Evolutionary conservation across 2,113 vertebrate genomes (phyloP), one percentile per base, ranked within the genome.

Genomic region (Monopterus albus): DNA sequence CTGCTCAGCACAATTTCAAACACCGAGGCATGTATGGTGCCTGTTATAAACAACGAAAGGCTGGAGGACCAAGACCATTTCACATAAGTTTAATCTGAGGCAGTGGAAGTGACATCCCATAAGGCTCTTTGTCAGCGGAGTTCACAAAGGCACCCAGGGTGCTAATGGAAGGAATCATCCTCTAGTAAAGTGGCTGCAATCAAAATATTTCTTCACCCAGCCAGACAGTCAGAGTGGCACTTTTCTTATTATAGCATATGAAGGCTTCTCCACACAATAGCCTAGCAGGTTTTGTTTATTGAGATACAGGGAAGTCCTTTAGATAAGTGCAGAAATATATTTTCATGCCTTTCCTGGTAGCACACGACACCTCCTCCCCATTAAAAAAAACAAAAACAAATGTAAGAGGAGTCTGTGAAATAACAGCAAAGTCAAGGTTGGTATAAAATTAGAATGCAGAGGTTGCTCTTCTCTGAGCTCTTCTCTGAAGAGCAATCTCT

Each of bases 81-180:
- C 39, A 68, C 18, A 14, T 5, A 45, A 68, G 47, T 31, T 64
- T 78, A 75, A 61, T 67, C 1, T 45, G 14, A 75, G 21, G 25
- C 38, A 33, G 50, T 15, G 46, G 57, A 31, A 57, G 23, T 46
- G 55, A 50, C 46, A 55, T 77, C 26, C 47, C 7, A 7, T 36
- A n/a, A 64, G 29, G 47, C 33, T 66, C 39, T 70, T 66, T 81
- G 57, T 60, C 49, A 76, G 58, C 39, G 20, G 17, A 66, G 71
- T 81, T 75, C 10, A 50, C n/a, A 40, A 59, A 65, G 36, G 13
- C 58, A 60, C 52, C 6, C n/a, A 39, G 65, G 28, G 64, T 7
- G 0, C 38, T 42, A 17, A 39, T 36, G 50, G 45, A 75, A 46
- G 20, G 29, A 65, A 66, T 63, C 50, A 23, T 60, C 67, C 69